Base-by-base conservation (phyloP, 1,140 invertebrate genomes). In the Eulimnadia texana region DNA sequence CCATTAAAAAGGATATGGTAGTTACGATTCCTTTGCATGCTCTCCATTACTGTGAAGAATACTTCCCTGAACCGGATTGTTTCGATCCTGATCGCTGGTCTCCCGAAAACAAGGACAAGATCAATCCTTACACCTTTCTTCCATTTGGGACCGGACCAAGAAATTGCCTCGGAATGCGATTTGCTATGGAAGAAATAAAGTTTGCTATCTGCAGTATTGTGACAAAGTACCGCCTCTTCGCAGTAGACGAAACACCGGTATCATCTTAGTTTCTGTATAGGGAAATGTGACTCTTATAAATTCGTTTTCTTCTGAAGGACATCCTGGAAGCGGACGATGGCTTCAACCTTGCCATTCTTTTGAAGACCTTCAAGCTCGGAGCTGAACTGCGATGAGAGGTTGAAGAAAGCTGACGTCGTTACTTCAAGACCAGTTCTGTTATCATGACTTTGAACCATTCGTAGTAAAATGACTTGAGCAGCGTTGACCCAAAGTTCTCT, bases 111-210 rank as follows among this genome's bases (percentile, higher is more conserved):
- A 74, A 71, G 65, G 66, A 64, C 3, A 63, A 70, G 19, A 69
- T 72, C 23, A 68, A 73, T 29, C 71, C 73, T 0, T 76, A 74
- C 64, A 67, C 74, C 1, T 84, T 72, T 66, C 61, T 80, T 50
- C 77, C 81, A 0, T 82, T 82, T 67, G 80, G 80, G n/a, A 64
- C 68, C 23, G 81, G 80, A 23, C 79, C 78, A 0, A 70, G 79
- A 63, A 76, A 76, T 65, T 82, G 79, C 63, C 73, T 81, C 33
- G 79, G 77, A 65, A 74, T 74, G 72, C 66, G 74, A 58, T 70
- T 76, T 58, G 75, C 75, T 2, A 57, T 69, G 16, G 60, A 71
- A 62, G 70, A 72, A 58, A 63, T 70, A 20, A 69, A 66, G 47
- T 33, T 71, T 22, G 65, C 59, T 1, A 22, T 67, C 25, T 63